Evolutionary conservation across 2,888 invertebrate genomes (phyloP).

Genomic region (Drepana falcataria): DNA sequence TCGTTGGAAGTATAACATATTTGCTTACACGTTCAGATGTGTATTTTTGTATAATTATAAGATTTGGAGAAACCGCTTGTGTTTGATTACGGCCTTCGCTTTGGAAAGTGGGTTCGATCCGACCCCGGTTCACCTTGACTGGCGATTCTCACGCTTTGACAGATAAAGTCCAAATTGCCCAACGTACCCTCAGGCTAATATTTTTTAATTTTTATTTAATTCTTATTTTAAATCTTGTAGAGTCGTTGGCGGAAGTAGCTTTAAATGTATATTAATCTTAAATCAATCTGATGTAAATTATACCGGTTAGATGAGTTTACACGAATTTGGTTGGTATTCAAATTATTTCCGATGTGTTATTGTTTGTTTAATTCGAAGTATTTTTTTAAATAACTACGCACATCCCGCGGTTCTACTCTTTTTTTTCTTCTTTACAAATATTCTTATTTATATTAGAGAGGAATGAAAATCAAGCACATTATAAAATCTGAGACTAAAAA

Average conservation of each 20-base stretch:
- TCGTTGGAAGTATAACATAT: background rate
- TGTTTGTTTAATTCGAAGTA: background rate
- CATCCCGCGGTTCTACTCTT: no score
- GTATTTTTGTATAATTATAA: conserved; percentile 46
- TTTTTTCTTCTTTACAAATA: no score
- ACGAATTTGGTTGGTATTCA: background rate
- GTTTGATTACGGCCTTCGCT: conserved; percentile 47
- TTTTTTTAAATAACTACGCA: no score
- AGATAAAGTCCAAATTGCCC: conserved; percentile 21
- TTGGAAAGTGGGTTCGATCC: conserved; percentile 56
- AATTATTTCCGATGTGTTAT: background rate
- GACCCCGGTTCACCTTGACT: conserved; percentile 51
- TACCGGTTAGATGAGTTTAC: no score
- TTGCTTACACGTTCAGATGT: conserved; percentile 13
- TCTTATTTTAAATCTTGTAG: background rate
- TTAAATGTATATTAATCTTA: background rate
- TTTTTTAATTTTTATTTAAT: background rate
- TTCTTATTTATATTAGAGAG: no score
- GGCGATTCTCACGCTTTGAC: conserved; percentile 47
- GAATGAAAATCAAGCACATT: no score
- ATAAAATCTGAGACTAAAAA: no score
- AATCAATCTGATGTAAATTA: no score
- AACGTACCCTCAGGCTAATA: background rate
- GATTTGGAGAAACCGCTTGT: conserved; percentile 46
- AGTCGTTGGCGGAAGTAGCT: background rate